These are phyloP conservation scores for Temnothorax curvispinosus DNA, from an alignment of 1,140 invertebrate genomes.

Conservation along the genomic window DNA sequence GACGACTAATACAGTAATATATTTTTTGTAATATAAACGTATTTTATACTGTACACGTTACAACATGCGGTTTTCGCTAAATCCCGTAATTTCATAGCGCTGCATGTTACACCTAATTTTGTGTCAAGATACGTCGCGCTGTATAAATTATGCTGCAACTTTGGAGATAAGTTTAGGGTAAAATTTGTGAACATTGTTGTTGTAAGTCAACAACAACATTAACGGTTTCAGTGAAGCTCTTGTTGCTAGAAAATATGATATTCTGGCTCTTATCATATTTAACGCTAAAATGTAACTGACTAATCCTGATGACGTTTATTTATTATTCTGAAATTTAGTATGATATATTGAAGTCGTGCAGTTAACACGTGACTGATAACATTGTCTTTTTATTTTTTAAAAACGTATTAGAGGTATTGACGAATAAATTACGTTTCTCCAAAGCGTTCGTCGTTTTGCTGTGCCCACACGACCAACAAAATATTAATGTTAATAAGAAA, in stretches of 20 bases:
- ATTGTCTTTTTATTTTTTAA: background rate
- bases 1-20: background rate
- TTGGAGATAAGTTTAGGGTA: slow-evolving; percentile 45
- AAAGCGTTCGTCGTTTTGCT: background rate
- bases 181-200: slow-evolving; percentile 38
- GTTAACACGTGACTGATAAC: background rate
- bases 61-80: background rate
- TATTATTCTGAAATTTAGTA: slow-evolving; percentile 1
- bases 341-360: background rate
- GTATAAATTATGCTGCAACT: slow-evolving; percentile 60
- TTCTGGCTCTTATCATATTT: background rate
- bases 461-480: background rate
- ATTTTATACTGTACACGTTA: slow-evolving; percentile 5
- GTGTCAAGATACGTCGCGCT: slow-evolving; percentile 52
- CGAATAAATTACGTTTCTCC: background rate
- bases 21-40: background rate
- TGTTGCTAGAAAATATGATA: slow-evolving; percentile 20
- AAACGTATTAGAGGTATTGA: background rate
- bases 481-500: background rate
- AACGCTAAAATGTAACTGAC: slow-evolving; percentile 1
- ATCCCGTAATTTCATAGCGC: slow-evolving; percentile 18
- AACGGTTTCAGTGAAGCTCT: slow-evolving; percentile 12
- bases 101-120: slow-evolving; percentile 45
- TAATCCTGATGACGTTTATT: slow-evolving; percentile 16
- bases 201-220: slow-evolving; percentile 48